phyloP scores from a whole-genome alignment of 2,888 invertebrate species.

The Noctua comes region DNA sequence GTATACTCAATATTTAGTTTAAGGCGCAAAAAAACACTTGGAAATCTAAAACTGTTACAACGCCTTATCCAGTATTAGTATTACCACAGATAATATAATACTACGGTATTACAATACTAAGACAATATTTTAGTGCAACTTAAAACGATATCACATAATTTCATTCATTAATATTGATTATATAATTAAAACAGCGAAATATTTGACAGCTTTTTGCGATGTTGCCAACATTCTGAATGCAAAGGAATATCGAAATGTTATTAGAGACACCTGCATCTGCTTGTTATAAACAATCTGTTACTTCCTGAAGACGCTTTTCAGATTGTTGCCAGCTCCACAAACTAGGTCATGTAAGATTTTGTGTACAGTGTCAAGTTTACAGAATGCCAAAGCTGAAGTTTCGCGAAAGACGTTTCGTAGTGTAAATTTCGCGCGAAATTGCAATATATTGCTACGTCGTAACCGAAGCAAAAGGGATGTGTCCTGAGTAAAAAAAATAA shows the following conservation, averaged over 20 bases:
- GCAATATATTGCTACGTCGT: constrained; percentile 1
- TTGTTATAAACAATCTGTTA: neutral
- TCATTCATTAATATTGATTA: neutral
- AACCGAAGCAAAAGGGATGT: neutral
- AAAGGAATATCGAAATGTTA: neutral
- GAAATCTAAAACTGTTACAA: neutral
- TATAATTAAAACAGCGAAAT: neutral
- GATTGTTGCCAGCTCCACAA: neutral
- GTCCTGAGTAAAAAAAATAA: too few species aligned
- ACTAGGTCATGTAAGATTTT: constrained; percentile 13
- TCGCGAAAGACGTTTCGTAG: constrained; percentile 3
- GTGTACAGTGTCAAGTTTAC: constrained; percentile 19
- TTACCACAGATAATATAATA: too few species aligned
- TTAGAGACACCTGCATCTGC: neutral
- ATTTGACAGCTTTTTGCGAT: neutral
- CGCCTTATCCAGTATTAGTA: neutral
- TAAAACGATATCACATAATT: neutral
- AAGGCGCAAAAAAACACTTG: neutral
- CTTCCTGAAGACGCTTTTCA: neutral
- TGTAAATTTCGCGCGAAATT: constrained; percentile 14
- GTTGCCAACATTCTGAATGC: neutral
- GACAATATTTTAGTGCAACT: neutral
- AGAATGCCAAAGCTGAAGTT: constrained; percentile 18
- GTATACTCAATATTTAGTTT: neutral
- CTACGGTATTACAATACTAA: too few species aligned